Evolutionary conservation across 1,140 invertebrate genomes (phyloP).

Genomic region (Pseudoatta argentina): DNA sequence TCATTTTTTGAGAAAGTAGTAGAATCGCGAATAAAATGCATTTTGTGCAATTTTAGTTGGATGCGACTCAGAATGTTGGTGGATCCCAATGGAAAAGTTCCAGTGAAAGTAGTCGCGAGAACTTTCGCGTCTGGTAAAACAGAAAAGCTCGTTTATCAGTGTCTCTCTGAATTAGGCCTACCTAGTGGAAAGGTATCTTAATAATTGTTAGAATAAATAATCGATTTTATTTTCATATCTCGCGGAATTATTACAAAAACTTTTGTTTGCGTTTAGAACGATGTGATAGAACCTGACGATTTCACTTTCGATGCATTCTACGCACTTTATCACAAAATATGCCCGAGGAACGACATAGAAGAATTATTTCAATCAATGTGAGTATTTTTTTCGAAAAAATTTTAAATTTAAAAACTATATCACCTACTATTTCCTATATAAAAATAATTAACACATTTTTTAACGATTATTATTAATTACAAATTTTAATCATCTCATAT

Average conservation of each 20-base stretch:
- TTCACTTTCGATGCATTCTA: constrained; percentile 99
- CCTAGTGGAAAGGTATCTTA: constrained; percentile 95
- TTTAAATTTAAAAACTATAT: neutral
- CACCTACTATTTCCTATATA: neutral
- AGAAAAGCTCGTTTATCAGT: constrained; percentile 99
- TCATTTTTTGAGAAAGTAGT: neutral
- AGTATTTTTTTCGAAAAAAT: constrained; percentile 84
- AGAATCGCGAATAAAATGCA: constrained; percentile 4
- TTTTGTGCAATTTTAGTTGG: constrained; percentile 92
- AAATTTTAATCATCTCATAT: no score
- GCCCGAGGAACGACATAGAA: constrained; percentile 99
- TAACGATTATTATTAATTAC: neutral
- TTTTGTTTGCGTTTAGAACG: constrained; percentile 88
- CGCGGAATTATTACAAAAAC: neutral
- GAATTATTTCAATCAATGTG: constrained; percentile 99
- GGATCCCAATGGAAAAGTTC: constrained; percentile 98
- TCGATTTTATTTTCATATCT: neutral
- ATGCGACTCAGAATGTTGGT: constrained; percentile 97
- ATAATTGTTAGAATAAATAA: neutral
- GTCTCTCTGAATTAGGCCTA: constrained; percentile 96
- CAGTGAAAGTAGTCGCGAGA: constrained; percentile 97
- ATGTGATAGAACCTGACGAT: constrained; percentile 96
- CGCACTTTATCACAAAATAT: constrained; percentile 99
- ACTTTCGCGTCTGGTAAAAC: constrained; percentile 99
- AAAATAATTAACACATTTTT: neutral